A percentile compares a stretch with the other conserved stretches of the same genome.
Conservation (phyloP, 2,797 vertebrate species). For the Tachyglossus aculeatus region DNA sequence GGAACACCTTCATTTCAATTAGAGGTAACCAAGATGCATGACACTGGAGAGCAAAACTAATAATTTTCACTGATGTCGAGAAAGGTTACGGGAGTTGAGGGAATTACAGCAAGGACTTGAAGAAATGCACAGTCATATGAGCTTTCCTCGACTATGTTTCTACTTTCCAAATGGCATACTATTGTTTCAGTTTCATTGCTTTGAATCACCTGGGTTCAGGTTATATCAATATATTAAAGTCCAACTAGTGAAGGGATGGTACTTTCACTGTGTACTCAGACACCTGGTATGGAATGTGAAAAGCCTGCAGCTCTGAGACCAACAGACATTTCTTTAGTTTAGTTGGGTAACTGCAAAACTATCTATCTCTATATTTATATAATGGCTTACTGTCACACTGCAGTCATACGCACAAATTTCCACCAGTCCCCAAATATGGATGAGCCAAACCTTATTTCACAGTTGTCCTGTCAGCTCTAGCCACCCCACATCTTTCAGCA, state of each 20-base stretch:
- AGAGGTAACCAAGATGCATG: conserved; percentile 68
- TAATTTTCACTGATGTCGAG: conserved; percentile 67
- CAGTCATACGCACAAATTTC: too few relatives aligned
- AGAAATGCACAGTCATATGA: conserved; percentile 21
- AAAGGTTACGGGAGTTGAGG: conserved; percentile 59
- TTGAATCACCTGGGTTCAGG: not conserved
- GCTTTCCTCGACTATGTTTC: not conserved
- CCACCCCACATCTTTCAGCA: too few relatives aligned
- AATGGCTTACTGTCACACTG: too few relatives aligned
- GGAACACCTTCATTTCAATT: conserved; percentile 72
- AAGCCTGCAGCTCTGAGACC: too few relatives aligned
- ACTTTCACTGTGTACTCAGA: too few relatives aligned
- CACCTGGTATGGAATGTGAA: too few relatives aligned
- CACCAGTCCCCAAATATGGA: too few relatives aligned
- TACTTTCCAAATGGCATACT: conserved; percentile 9
- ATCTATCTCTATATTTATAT: too few relatives aligned
- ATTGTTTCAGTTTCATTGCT: not conserved
- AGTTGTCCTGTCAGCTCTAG: too few relatives aligned
- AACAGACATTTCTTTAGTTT: too few relatives aligned
- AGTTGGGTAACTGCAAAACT: too few relatives aligned
- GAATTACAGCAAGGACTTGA: conserved; percentile 42
- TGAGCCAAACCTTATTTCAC: too few relatives aligned
- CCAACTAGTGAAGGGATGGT: not conserved
- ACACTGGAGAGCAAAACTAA: conserved; percentile 62
- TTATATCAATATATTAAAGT: not conserved